Base-by-base conservation (phyloP, 1,140 invertebrate species). In the Aphelenchoides besseyi region DNA sequence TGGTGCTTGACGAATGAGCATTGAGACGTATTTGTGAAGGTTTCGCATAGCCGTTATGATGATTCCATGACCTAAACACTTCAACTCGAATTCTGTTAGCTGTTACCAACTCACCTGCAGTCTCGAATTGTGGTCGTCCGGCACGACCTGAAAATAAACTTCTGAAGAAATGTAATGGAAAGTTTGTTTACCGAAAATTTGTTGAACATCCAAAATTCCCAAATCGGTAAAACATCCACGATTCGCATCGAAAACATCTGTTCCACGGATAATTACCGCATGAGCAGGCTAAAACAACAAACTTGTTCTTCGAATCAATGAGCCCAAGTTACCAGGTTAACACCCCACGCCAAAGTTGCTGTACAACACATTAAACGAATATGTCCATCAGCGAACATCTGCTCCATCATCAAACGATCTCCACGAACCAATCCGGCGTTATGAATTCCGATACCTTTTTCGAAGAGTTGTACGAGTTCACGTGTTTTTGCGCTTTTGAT, bases 141-240 rank as follows among this genome's bases (percentile, higher is more conserved):
- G 97, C 97, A 55, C 97, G 89, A 67, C n/a, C n/a, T n/a, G n/a
- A n/a, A n/a, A n/a, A n/a, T n/a, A n/a, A n/a, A n/a, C n/a, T n/a
- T n/a, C n/a, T n/a, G n/a, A n/a, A n/a, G n/a, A n/a, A n/a, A n/a
- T n/a, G n/a, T n/a, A n/a, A n/a, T n/a, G n/a, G n/a, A n/a, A n/a
- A n/a, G n/a, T n/a, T n/a, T n/a, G n/a, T n/a, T n/a, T n/a, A n/a
- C 97, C 97, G 87, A 99, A 99, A 73, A 99, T 99, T 89, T 99
- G 97, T 70, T 97, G 88, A 5, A 99, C 95, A 86, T 99, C 97
- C 41, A 99, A 86, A 78, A 98, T 95, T 68, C 93, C 92, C 5
- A 99, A 86, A 85, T 99, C 94, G 0, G 97, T 90, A 87, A 95
- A 97, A 0, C 90, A 89, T 0, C 95, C 95, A 77, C 92, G 92